Percentiles rank a stretch among this genome's conserved stretches.
Conservation (phyloP, 2,797 vertebrate genomes). For the Peromyscus eremicus region DNA sequence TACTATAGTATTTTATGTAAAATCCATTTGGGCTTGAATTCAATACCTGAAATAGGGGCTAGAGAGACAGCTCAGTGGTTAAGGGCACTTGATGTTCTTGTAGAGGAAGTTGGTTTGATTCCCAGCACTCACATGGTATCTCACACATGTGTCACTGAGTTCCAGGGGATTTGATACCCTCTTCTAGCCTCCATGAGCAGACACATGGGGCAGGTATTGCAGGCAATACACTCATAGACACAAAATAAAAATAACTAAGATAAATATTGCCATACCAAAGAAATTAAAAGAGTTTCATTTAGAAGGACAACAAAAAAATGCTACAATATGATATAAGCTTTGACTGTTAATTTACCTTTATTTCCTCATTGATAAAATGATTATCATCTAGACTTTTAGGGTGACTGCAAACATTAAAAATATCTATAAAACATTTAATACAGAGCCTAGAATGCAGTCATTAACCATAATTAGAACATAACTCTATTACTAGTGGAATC, state of each 20-base stretch:
- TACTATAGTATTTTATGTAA: not conserved
- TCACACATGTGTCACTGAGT: no score
- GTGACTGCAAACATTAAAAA: slow-evolving; percentile 12
- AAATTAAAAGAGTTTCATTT: slow-evolving; percentile 39
- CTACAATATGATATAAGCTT: not conserved
- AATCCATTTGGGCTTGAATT: not conserved
- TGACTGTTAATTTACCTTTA: not conserved
- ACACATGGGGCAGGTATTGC: no score
- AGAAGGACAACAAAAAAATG: slow-evolving; percentile 28
- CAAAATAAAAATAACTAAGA: not conserved
- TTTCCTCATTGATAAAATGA: slow-evolving; percentile 35
- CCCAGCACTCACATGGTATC: no score
- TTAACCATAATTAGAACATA: not conserved
- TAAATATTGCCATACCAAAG: not conserved
- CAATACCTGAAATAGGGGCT: not conserved
- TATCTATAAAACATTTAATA: not conserved
- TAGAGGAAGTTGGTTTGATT: not conserved
- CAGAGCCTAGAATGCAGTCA: not conserved
- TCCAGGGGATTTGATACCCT: no score
- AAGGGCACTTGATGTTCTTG: not conserved
- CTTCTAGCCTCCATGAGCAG: no score
- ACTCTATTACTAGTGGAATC: not conserved
- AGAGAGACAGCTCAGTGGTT: not conserved
- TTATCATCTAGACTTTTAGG: slow-evolving; percentile 5
- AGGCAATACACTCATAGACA: not conserved